Base-by-base conservation (phyloP, 2,888 invertebrate genomes). In the Hemaris fuciformis region DNA sequence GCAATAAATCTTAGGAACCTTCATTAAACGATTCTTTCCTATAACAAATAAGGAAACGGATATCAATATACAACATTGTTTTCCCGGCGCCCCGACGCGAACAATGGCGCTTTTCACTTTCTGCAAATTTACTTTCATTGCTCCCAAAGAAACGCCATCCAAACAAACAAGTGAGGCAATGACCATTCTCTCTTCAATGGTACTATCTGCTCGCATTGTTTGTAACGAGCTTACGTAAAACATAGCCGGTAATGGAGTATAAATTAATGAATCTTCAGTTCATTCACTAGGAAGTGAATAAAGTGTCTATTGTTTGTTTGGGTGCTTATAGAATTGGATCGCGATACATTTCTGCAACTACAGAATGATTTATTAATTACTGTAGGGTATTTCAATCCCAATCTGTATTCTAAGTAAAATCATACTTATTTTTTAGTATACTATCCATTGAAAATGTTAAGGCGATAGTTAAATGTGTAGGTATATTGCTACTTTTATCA, bases 131-230 rank as follows among this genome's bases (percentile, higher is more conserved):
- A 73, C 84, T 84, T 83, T 83, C 79, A 74, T 83, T 81, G 76
- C 81, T 83, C 81, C 77, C 84, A 84, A 85, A 81, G 82, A 87
- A 87, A 79, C 74, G 77, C 38, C 23, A 53, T 71, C 72, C 78
- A 80, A 87, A 87, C 83, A 85, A 86, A 87, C 85, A 86, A 78
- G 78, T 90, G 85, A 87, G 73, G 91, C 88, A 90, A 91, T 86
- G 83, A 83, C 86, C 83, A 85, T 88, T 89, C 84, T 88, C 88
- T 83, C 77, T 83, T 83, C 77, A 86, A 88, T 83, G 80, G 81
- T 77, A 80, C 87, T 88, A 89, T 89, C 89, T 84, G 83, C 79
- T 82, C 77, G 76, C 85, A 90, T 91, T 91, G 91, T 91, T 88
- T 75, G 75, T 76, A 69, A 71, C n/a, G n/a, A n/a, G n/a, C 77